phyloP scores from a whole-genome alignment of 2,888 invertebrate species.

The Matsumyia berberina region DNA sequence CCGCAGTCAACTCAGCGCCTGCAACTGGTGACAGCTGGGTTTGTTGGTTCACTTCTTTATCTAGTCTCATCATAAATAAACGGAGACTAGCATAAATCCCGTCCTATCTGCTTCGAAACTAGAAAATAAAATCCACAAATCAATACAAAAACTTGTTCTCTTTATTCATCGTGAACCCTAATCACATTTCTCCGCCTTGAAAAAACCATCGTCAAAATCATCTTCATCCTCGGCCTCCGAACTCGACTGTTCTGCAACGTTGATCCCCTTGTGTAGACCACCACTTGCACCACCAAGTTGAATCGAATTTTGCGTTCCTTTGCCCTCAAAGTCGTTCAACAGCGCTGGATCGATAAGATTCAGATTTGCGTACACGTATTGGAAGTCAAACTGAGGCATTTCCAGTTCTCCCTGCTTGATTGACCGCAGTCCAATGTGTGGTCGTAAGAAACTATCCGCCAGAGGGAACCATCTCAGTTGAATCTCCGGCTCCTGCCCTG shows the following conservation, averaged over 20 bases:
- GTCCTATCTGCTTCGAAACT: background rate
- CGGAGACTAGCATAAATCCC: no score
- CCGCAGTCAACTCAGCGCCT: no score
- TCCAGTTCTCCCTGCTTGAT: slow-evolving; percentile 78
- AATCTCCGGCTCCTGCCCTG: slow-evolving; percentile 77
- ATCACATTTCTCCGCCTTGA: slow-evolving; percentile 20
- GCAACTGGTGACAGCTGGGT: no score
- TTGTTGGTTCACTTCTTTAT: no score
- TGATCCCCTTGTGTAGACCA: slow-evolving; percentile 6
- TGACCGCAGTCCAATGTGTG: slow-evolving; percentile 78
- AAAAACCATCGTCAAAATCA: slow-evolving; percentile 63
- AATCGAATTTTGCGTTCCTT: slow-evolving; percentile 78
- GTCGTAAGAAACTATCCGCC: slow-evolving; percentile 79
- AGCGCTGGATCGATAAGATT: slow-evolving; percentile 79
- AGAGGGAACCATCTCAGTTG: slow-evolving; percentile 79
- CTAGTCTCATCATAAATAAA: no score
- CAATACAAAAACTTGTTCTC: background rate
- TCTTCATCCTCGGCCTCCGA: slow-evolving; percentile 62
- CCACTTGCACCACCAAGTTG: slow-evolving; percentile 66
- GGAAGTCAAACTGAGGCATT: slow-evolving; percentile 78
- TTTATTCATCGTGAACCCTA: slow-evolving; percentile 28
- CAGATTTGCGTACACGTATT: slow-evolving; percentile 78
- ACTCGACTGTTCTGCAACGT: slow-evolving; percentile 18
- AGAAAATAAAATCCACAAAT: background rate
- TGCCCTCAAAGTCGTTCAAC: slow-evolving; percentile 78